Evolutionary conservation across 2,888 invertebrate genomes (phyloP).

Genomic region (Pardosa pseudoannulata): DNA sequence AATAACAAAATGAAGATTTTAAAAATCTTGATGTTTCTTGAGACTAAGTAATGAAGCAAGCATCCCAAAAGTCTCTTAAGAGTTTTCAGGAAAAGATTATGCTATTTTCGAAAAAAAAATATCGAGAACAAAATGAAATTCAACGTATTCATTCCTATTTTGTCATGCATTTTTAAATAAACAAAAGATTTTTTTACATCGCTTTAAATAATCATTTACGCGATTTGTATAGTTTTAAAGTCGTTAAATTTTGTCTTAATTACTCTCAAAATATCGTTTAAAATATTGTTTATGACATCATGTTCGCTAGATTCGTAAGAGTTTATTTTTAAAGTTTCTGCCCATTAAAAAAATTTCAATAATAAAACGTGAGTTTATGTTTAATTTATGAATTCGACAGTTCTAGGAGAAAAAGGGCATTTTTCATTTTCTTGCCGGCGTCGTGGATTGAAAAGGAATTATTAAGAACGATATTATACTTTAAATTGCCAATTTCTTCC

Average conservation of each 20-base stretch:
- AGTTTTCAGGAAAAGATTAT: no score
- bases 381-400: conserved; percentile 2
- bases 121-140: no score
- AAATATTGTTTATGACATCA: neutral
- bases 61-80: no score
- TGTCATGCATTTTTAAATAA: no score
- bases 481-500: conserved; percentile 8
- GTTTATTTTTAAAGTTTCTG: neutral
- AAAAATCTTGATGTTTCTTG: no score
- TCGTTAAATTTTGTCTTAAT: neutral
- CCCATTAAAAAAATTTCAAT: neutral
- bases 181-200: no score
- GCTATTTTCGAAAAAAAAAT: no score
- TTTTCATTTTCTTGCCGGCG: neutral
- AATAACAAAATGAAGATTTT: no score
- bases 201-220: no score
- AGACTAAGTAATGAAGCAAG: no score
- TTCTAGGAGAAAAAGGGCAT: neutral
- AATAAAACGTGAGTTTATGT: conserved; percentile 1
- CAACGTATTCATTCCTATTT: no score
- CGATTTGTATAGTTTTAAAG: no score
- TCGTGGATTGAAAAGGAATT: neutral
- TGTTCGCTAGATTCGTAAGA: neutral
- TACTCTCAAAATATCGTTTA: neutral
- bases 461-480: conserved; percentile 3